phyloP scores from a whole-genome alignment of 1,140 invertebrate genomes.

The Leptopilina clavipes region DNA sequence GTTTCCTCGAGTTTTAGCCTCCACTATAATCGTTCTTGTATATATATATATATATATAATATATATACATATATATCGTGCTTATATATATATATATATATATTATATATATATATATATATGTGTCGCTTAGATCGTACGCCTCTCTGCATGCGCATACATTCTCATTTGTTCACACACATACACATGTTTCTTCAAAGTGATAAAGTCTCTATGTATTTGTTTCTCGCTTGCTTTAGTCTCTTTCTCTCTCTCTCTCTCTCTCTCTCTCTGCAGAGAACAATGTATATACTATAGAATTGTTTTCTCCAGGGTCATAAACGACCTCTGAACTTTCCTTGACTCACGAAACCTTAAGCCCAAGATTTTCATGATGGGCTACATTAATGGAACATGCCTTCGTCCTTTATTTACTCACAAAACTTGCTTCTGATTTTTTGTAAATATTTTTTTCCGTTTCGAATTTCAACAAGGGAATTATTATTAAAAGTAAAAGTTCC shows the following conservation, averaged over 20 bases:
- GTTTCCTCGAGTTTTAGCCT: slow-evolving; percentile 45
- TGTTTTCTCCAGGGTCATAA: slow-evolving; percentile 20
- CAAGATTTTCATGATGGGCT: background rate
- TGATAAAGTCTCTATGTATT: background rate
- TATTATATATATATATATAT: no score
- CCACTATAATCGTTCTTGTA: slow-evolving; percentile 5
- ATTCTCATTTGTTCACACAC: background rate
- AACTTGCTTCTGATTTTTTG: no score
- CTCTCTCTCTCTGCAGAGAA: background rate
- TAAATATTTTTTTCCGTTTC: no score
- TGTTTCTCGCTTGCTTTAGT: background rate
- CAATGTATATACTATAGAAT: background rate
- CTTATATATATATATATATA: background rate
- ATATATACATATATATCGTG: no score
- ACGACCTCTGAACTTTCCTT: slow-evolving; percentile 1
- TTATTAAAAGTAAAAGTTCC: no score
- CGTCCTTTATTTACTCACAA: no score
- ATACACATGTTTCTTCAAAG: slow-evolving; percentile 16
- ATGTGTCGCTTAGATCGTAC: slow-evolving; percentile 8
- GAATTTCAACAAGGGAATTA: no score
- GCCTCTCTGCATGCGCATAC: background rate
- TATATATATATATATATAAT: no score
- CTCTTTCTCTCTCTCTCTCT: no score
- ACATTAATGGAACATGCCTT: background rate
- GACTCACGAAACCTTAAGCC: background rate